phyloP scores from a whole-genome alignment of 2,797 vertebrate species.

The Orestias chungarensis region DNA sequence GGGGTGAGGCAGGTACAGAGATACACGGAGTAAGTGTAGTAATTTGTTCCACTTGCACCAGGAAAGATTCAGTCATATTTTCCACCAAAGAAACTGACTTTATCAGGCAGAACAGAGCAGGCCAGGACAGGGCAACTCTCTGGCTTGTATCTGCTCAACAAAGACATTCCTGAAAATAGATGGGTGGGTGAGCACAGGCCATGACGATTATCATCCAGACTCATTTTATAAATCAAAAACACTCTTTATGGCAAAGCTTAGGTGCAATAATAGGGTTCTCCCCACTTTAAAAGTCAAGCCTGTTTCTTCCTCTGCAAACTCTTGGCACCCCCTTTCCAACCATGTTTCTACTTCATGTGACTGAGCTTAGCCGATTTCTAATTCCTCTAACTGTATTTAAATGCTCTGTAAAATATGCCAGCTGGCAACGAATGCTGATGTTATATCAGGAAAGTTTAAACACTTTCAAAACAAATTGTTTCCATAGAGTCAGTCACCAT shows the following conservation, averaged over 20 bases:
- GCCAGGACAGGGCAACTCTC: slow-evolving; percentile 60
- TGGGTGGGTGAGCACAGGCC: slow-evolving; percentile 36
- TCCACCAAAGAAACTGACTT: slow-evolving; percentile 64
- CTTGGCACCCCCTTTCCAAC: background rate
- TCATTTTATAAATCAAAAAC: slow-evolving; percentile 25
- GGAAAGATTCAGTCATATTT: slow-evolving; percentile 74
- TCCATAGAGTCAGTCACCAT: slow-evolving; percentile 37
- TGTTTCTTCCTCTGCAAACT: slow-evolving; percentile 7
- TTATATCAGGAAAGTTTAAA: slow-evolving; percentile 55
- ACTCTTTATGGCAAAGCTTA: slow-evolving; percentile 1
- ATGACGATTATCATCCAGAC: slow-evolving; percentile 27
- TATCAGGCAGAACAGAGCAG: slow-evolving; percentile 71
- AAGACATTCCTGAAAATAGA: slow-evolving; percentile 67
- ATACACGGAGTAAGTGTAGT: slow-evolving; percentile 75
- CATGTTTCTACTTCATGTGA: slow-evolving; percentile 12
- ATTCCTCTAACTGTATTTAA: slow-evolving; percentile 41
- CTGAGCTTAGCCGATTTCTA: background rate
- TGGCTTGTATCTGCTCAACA: slow-evolving; percentile 63
- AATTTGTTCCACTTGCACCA: slow-evolving; percentile 78
- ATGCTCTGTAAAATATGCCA: slow-evolving; percentile 43
- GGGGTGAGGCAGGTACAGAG: slow-evolving; percentile 39
- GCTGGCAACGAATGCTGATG: slow-evolving; percentile 54
- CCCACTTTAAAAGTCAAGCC: background rate
- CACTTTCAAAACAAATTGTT: slow-evolving; percentile 65
- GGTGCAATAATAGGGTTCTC: background rate